Evolutionary conservation across 2,797 vertebrate genomes (phyloP), one percentile per base, ranked within the genome.

Genomic region (Dermochelys coriacea): DNA sequence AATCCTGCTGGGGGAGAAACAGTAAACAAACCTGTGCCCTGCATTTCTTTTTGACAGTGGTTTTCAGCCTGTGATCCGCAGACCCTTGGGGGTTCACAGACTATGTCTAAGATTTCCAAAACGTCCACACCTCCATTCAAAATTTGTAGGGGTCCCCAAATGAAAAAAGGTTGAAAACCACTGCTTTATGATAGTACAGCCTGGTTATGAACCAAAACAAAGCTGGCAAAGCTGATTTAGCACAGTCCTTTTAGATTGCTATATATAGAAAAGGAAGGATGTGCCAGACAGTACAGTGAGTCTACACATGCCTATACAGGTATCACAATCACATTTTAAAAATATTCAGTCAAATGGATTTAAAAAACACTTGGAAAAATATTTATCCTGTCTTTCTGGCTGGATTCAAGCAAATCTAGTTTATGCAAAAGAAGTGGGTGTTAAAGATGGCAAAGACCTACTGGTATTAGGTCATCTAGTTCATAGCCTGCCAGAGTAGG

Each of bases 1-100:
- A 68, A 84, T 54, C 80, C 16, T 12, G 2, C 2, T 7, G 10
- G 0, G 8, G 15, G 0, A 52, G 4, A 47, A 29, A 5, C 12
- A 80, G 37, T 25, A 71, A 84, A 41, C 21, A 49, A 84, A 71
- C 19, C 12, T 85, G 68, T 37, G 31, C 34, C 4, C 49, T 87
- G 21, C 59, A n/a, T 87, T 41, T 52, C 49, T 82, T 59, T 54
- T 85, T 0, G 1, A 23, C 19, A 25, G 21, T 34, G 59, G 31
- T 61, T 34, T 61, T 31, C 29, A 61, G 61, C 29, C 14, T 34
- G 29, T 16, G 31, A 7, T 34, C 59, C 6, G 6, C 6, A 6
- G 12, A 31, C 57, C 29, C 29, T 12, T 31, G 10, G 57, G 59
- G 14, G 59, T 14, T 59, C 14, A 12, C 12, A 31, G 27, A 59